Percentiles rank a stretch among this genome's conserved stretches.
phyloP scores from a whole-genome alignment of 2,113 vertebrate species.

The Falco punctatus region DNA sequence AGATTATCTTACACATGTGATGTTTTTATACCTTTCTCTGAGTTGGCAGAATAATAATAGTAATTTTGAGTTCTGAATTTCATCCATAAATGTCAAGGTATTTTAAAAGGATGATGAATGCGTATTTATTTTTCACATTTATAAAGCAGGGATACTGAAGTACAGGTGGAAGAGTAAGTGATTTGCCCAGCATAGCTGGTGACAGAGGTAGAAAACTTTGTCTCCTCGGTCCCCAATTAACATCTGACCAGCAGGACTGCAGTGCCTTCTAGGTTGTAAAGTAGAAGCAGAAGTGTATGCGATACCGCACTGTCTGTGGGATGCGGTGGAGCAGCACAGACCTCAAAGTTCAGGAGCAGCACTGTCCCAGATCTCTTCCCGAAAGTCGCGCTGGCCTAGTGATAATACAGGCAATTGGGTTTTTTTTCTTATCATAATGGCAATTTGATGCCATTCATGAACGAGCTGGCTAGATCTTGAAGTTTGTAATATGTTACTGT shows the following conservation, averaged over 20 bases:
- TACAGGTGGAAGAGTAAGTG: not conserved
- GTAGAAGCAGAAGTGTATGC: not conserved
- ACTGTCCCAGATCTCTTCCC: not conserved
- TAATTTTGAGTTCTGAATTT: conserved; percentile 25
- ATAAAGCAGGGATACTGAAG: not conserved
- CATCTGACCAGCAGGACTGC: not conserved
- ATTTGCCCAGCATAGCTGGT: not conserved
- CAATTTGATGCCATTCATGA: not conserved
- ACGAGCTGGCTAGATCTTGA: not conserved
- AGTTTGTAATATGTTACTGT: not conserved
- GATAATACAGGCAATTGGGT: not conserved
- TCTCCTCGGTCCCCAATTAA: not conserved
- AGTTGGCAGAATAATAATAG: not conserved
- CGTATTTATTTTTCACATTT: not conserved
- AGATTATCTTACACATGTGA: not conserved
- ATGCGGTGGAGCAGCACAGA: not conserved
- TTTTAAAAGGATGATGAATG: not conserved
- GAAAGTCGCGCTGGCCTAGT: not conserved
- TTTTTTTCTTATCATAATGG: not conserved
- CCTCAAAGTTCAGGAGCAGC: not conserved
- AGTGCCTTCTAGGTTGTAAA: not conserved
- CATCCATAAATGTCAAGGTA: not conserved
- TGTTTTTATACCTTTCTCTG: not conserved
- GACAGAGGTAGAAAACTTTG: not conserved
- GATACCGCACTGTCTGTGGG: not conserved